Evolutionary conservation across 2,113 vertebrate species (phyloP).

Genomic region (Illadopsis cleaveri): DNA sequence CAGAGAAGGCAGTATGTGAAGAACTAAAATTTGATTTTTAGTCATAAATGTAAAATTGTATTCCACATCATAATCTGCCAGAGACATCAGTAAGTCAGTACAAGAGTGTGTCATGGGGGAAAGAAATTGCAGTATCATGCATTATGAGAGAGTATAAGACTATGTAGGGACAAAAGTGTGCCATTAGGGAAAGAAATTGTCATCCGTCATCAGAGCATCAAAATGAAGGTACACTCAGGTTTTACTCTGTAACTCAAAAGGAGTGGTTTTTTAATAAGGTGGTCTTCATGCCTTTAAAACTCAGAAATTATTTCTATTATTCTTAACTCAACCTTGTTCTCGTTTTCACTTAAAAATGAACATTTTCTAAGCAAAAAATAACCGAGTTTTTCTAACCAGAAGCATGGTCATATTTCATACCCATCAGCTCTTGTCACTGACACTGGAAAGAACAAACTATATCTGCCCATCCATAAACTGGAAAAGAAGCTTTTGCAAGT

Average conservation of each 20-base stretch:
- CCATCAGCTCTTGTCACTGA: background rate
- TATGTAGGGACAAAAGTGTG: background rate
- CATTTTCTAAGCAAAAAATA: background rate
- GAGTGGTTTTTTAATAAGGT: rapidly evolving
- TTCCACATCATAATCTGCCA: constrained; percentile 34
- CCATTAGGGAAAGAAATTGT: background rate
- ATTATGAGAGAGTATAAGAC: too few relatives aligned
- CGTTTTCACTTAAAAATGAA: background rate
- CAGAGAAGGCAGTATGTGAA: constrained; percentile 43
- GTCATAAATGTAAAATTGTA: constrained; percentile 47
- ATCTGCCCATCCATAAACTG: background rate
- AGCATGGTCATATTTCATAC: background rate
- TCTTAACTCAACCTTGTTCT: background rate
- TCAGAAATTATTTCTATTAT: background rate
- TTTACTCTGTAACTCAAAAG: background rate
- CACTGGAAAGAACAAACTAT: background rate
- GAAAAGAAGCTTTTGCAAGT: background rate
- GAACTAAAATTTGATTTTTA: constrained; percentile 47
- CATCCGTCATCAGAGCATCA: background rate
- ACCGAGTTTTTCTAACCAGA: background rate
- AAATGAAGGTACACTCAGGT: background rate
- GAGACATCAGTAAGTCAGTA: background rate
- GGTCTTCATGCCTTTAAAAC: background rate
- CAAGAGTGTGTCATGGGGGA: background rate
- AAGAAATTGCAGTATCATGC: background rate